These are phyloP conservation scores for Eurypyga helias DNA, from an alignment of 2,113 vertebrate genomes.

Conservation along the genomic window DNA sequence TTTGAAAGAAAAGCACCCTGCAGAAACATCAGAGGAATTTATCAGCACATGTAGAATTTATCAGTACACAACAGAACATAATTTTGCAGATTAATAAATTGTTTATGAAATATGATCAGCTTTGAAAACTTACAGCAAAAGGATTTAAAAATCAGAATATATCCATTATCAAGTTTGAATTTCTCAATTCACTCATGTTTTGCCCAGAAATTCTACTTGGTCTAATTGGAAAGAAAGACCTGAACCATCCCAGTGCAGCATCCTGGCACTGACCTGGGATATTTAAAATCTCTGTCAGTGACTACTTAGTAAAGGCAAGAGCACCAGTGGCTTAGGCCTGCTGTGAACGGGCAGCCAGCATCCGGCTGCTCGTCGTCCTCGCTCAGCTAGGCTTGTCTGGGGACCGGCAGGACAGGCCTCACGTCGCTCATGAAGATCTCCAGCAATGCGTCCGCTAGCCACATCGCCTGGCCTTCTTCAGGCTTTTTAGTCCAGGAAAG, in stretches of 20 bases:
- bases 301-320: not conserved
- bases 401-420: not conserved
- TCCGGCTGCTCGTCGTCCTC: no score
- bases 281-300: not conserved
- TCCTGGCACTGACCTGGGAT: no score
- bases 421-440: accelerated
- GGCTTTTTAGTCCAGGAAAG: not conserved
- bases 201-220: not conserved
- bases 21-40: not conserved
- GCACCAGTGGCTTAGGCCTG: not conserved
- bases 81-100: not conserved
- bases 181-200: not conserved
- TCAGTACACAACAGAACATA: not conserved
- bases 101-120: not conserved
- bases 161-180: not conserved
- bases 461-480: accelerated
- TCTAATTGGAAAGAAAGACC: not conserved
- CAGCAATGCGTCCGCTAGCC: not conserved
- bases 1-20: not conserved
- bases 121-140: not conserved
- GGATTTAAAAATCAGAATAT: not conserved
- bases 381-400: accelerated
- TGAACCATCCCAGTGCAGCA: not conserved
- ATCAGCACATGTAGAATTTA: not conserved
- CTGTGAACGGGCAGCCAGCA: not conserved